Conservation (phyloP, 2,888 invertebrate species). For the Esperia sulphurella region DNA sequence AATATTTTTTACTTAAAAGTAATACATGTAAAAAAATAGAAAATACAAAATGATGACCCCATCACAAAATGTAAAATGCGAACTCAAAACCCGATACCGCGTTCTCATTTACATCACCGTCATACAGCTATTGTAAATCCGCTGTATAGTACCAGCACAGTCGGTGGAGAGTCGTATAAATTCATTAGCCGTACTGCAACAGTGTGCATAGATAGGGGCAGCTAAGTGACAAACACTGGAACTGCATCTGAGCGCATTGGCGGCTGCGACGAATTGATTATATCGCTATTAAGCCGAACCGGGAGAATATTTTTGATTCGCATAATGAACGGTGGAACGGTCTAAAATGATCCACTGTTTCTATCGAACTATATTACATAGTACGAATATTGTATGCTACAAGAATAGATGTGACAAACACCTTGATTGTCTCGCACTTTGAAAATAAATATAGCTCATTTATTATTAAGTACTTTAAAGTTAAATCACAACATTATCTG, state of each 20-base stretch:
- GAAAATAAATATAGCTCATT: too few relatives aligned
- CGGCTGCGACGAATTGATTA: constrained; percentile 51
- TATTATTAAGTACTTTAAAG: too few relatives aligned
- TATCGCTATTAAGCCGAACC: neutral
- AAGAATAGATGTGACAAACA: too few relatives aligned
- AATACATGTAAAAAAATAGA: too few relatives aligned
- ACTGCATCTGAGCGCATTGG: constrained; percentile 40
- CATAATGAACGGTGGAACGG: neutral
- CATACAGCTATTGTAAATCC: constrained; percentile 32
- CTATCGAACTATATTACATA: neutral
- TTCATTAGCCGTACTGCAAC: constrained; percentile 38
- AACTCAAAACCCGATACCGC: neutral
- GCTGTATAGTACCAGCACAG: constrained; percentile 9
- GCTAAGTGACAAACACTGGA: constrained; percentile 52
- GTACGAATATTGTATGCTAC: too few relatives aligned
- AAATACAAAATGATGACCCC: too few relatives aligned
- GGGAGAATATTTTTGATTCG: neutral
- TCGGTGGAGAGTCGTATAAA: constrained; percentile 34
- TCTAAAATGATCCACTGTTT: neutral
- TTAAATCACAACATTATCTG: too few relatives aligned
- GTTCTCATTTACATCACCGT: constrained; percentile 1
- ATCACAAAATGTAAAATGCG: too few relatives aligned
- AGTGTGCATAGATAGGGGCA: constrained; percentile 19
- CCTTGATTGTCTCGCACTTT: too few relatives aligned
- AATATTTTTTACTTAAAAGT: too few relatives aligned